phyloP scores from a whole-genome alignment of 2,888 invertebrate genomes.

The Dasysyrphus tricinctus region DNA sequence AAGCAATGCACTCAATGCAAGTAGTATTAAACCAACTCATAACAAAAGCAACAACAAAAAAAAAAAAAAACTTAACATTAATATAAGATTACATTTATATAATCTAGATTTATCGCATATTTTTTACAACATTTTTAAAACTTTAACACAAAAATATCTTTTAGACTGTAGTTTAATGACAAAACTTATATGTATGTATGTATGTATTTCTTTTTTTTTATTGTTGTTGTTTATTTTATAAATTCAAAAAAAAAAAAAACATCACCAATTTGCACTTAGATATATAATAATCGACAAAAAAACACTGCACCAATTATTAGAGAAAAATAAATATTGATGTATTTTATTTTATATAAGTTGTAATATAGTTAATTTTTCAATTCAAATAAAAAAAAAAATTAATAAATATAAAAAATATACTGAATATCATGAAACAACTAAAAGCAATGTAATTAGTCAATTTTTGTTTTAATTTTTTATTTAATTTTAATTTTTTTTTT shows the following conservation, averaged over 20 bases:
- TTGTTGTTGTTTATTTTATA: slow-evolving; percentile 39
- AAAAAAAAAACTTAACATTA: slow-evolving; percentile 17
- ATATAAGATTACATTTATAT: slow-evolving; percentile 17
- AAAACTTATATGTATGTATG: slow-evolving; percentile 13
- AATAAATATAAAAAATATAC: slow-evolving; percentile 7
- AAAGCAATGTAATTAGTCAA: slow-evolving; percentile 72
- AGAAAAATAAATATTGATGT: slow-evolving; percentile 28
- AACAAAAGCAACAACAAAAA: neutral
- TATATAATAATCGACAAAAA: slow-evolving; percentile 43
- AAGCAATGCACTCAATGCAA: slow-evolving; percentile 75
- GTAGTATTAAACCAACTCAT: slow-evolving; percentile 52
- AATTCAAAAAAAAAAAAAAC: slow-evolving; percentile 9
- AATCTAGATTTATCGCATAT: slow-evolving; percentile 52
- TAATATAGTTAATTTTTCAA: slow-evolving; percentile 15
- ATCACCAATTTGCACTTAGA: slow-evolving; percentile 74
- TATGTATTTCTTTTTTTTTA: slow-evolving; percentile 24
- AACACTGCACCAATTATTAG: slow-evolving; percentile 68
- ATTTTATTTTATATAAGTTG: slow-evolving; percentile 3
- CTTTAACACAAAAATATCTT: slow-evolving; percentile 24
- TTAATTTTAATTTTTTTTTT: slow-evolving; percentile 11
- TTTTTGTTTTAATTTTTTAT: slow-evolving; percentile 27
- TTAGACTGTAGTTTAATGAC: slow-evolving; percentile 30
- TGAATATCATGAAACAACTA: slow-evolving; percentile 64
- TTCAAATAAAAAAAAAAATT: slow-evolving; percentile 5
- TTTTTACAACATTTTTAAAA: slow-evolving; percentile 50